Evolutionary conservation across 2,888 invertebrate genomes (phyloP).

Genomic region (Pterostichus madidus): DNA sequence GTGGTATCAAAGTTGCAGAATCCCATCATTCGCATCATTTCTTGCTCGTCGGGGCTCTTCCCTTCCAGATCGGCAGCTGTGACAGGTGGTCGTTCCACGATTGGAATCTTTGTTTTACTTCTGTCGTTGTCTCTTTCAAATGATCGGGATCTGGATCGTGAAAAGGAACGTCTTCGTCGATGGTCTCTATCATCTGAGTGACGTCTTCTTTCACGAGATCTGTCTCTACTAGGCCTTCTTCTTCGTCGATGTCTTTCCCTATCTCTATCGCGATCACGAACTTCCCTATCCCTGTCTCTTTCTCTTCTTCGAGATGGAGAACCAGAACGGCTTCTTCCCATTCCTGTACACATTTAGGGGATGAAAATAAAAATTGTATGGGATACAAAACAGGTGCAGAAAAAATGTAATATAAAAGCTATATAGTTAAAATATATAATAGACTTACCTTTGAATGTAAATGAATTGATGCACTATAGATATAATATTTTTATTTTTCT

Average conservation of each 20-base stretch:
- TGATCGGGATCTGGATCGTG: slow-evolving; percentile 74
- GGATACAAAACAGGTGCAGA: slow-evolving; percentile 51
- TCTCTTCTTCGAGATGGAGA: slow-evolving; percentile 78
- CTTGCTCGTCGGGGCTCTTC: slow-evolving; percentile 93
- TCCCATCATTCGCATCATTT: slow-evolving; percentile 98
- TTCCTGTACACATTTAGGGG: slow-evolving; percentile 77
- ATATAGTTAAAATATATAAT: slow-evolving; percentile 15
- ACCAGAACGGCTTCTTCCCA: slow-evolving; percentile 81
- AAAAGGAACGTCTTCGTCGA: slow-evolving; percentile 75
- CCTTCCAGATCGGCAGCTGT: slow-evolving; percentile 93
- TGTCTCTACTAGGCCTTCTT: slow-evolving; percentile 76
- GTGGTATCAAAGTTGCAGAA: slow-evolving; percentile 97
- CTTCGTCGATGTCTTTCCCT: slow-evolving; percentile 76
- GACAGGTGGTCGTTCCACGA: slow-evolving; percentile 82
- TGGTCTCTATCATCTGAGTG: slow-evolving; percentile 77
- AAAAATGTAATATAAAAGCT: slow-evolving; percentile 24
- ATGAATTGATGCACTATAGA: slow-evolving; percentile 20
- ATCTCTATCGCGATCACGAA: slow-evolving; percentile 77
- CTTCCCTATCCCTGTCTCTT: slow-evolving; percentile 78
- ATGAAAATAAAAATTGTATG: slow-evolving; percentile 67
- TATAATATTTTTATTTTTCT: slow-evolving; percentile 61
- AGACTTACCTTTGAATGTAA: slow-evolving; percentile 34
- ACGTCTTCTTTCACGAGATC: slow-evolving; percentile 76
- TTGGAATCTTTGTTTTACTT: slow-evolving; percentile 73
- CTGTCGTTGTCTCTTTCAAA: slow-evolving; percentile 74